Base-by-base conservation (phyloP, 1,140 invertebrate species). In the Brachionus rotundiformis region DNA sequence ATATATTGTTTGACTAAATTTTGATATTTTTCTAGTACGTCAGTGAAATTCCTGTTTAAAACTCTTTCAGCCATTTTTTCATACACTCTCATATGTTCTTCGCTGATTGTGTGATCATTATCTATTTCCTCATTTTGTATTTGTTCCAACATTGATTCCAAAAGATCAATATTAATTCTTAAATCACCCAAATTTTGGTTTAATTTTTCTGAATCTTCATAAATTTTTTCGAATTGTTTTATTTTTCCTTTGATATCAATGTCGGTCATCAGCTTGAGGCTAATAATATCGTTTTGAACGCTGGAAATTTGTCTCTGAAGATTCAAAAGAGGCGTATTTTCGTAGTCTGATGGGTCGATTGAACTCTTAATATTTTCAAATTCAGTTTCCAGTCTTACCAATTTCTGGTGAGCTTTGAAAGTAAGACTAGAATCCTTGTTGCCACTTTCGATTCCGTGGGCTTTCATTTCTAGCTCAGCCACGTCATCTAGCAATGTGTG, bases 401-500 rank as follows among this genome's bases (percentile, higher is more conserved):
- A 25, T 63, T 79, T 79, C 23, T 79, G 29, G 11, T 79, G 33
- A 1, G 76, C 76, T 79, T 59, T 79, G 41, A 79, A 79, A n/a
- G 59, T 79, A 8, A 79, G 19, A 63, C 76, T 79, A 1, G 76
- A 79, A 13, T 79, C 33, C 16, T 79, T 54, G 27, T 63, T 63
- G 94, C 92, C 0, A 86, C 82, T 13, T 91, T 89, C 5, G 93
- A 91, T 63, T 91, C 88, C 23, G 94, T 90, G 7, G 91, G 83
- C 61, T 86, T 85, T 10, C 85, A 83, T 13, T 90, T 86, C 16
- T 97, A 85, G n/a, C 90, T 87, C 85, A 10, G 96, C 94, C 0
- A 94, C 93, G 0, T 93, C 92, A 87, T 97, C 93, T 1, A 98
- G 85, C 2, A 98, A 89, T 63, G 93, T 91, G 85, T 96, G 92